Evolutionary conservation across 2,888 invertebrate species (phyloP).

Genomic region (Protophormia terraenovae): DNA sequence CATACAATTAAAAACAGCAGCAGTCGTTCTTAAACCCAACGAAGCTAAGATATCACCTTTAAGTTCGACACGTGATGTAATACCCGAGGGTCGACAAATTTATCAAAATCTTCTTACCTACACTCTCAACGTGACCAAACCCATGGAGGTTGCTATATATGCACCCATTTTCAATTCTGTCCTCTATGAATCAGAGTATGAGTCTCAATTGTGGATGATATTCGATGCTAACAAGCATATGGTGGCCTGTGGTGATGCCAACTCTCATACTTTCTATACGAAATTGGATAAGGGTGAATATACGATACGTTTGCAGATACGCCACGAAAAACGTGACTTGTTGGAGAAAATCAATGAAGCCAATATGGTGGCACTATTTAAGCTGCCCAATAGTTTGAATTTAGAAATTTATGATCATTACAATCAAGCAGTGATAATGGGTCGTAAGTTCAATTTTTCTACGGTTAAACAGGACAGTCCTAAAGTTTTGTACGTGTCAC

Average conservation of each 20-base stretch:
- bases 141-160: constrained; percentile 90
- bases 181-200: constrained; percentile 97
- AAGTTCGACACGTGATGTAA: constrained; percentile 89
- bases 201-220: constrained; percentile 98
- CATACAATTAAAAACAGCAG: constrained; percentile 88
- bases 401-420: constrained; percentile 88
- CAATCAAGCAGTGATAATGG: constrained; percentile 82
- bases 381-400: constrained; percentile 86
- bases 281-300: constrained; percentile 99
- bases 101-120: constrained; percentile 95
- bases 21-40: constrained; percentile 89
- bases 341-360: constrained; percentile 93
- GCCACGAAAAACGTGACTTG: constrained; percentile 93
- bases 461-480: constrained; percentile 77
- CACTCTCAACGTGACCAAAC: constrained; percentile 90
- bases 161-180: constrained; percentile 91
- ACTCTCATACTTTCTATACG: constrained; percentile 87
- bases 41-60: constrained; percentile 91
- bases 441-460: constrained; percentile 87
- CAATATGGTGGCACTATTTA: constrained; percentile 88
- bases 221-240: constrained; percentile 95
- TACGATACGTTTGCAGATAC: constrained; percentile 90
- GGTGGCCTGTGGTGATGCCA: constrained; percentile 93
- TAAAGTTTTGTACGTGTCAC: constrained; percentile 90
- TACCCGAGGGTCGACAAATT: constrained; percentile 93